Evolutionary conservation across 2,888 invertebrate genomes (phyloP).

Genomic region (Drosophila seclusa): DNA sequence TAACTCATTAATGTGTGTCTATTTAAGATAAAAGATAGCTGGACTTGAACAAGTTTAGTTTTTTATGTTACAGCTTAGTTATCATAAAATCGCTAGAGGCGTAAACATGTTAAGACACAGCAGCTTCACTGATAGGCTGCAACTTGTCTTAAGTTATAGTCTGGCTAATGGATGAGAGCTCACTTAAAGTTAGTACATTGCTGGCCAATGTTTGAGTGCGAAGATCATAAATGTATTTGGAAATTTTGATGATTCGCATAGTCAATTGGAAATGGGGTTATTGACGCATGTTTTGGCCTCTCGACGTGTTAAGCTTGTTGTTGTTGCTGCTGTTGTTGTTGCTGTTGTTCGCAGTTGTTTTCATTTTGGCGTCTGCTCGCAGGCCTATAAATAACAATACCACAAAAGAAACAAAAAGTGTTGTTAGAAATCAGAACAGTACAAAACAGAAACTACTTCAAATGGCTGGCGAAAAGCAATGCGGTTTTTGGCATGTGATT

Average conservation of each 20-base stretch:
- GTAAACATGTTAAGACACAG: constrained; percentile 32
- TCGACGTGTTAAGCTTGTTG: constrained; percentile 30
- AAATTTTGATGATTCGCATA: constrained; percentile 47
- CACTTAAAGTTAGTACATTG: constrained; percentile 13
- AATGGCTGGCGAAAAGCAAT: constrained; percentile 31
- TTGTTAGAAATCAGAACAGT: constrained; percentile 44
- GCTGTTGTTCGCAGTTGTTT: constrained; percentile 34
- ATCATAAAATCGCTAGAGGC: constrained; percentile 16
- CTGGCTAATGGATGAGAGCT: constrained; percentile 35
- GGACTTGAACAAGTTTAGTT: background rate
- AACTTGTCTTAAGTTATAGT: constrained; percentile 30
- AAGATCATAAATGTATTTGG: constrained; percentile 44
- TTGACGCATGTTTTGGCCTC: constrained; percentile 78
- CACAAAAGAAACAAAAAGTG: constrained; percentile 14
- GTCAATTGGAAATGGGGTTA: constrained; percentile 69
- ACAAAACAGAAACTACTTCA: constrained; percentile 58
- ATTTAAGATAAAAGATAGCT: background rate
- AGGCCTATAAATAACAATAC: constrained; percentile 62
- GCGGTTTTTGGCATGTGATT: constrained; percentile 62
- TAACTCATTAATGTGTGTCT: background rate
- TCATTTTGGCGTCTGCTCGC: constrained; percentile 56
- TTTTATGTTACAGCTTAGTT: background rate
- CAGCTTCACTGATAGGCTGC: constrained; percentile 53
- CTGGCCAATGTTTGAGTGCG: constrained; percentile 45
- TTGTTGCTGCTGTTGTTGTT: background rate